phyloP scores from a whole-genome alignment of 2,113 vertebrate genomes.

The Odocoileus hemionus region DNA sequence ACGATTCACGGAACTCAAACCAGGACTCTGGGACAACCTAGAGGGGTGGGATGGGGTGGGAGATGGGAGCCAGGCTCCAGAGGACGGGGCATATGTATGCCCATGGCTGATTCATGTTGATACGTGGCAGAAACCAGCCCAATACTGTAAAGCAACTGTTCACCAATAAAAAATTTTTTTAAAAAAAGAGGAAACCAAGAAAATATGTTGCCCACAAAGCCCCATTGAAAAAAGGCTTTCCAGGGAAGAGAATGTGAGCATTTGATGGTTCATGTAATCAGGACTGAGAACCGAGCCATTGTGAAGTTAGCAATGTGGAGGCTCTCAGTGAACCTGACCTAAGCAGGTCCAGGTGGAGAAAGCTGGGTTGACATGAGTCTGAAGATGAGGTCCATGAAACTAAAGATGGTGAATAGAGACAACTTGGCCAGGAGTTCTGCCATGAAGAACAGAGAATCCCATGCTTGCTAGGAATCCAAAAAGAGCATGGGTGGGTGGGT shows the following conservation, averaged over 20 bases:
- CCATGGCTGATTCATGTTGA: not conserved
- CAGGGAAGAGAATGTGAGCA: not conserved
- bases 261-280: not conserved
- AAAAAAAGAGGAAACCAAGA: not conserved
- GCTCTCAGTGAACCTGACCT: not conserved
- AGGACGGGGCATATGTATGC: not conserved
- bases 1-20: not conserved
- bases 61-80: not conserved
- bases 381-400: not conserved
- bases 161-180: not conserved
- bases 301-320: accelerated
- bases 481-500: not conserved
- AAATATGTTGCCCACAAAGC: not conserved
- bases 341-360: not conserved
- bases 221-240: not conserved
- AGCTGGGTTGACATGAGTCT: accelerated
- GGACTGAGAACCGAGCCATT: not conserved
- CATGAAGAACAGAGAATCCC: not conserved
- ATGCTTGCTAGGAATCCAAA: not conserved
- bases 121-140: not conserved
- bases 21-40: not conserved
- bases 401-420: not conserved
- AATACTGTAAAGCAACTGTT: not conserved
- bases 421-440: not conserved
- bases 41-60: not conserved